Base-by-base conservation (phyloP, 1,140 invertebrate species). In the Musca domestica region DNA sequence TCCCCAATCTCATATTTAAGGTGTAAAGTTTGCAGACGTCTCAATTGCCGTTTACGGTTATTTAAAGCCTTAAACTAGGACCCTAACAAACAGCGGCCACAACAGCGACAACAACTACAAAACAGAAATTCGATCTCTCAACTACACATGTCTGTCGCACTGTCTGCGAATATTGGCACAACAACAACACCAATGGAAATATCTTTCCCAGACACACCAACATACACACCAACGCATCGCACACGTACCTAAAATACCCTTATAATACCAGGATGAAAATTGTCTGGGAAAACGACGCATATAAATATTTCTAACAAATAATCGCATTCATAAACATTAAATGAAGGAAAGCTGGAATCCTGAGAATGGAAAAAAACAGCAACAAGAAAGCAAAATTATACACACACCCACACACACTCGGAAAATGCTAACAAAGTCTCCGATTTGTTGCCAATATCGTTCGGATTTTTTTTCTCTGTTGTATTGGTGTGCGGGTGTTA, bases 21-120 rank as follows among this genome's bases (percentile, higher is more conserved):
- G 67, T 69, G 27, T 52, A 69, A 69, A 69, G 67, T 69, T 69
- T 69, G 63, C 67, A 69, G 67, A 69, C 67, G 67, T 69, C 67
- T 69, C 67, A 69, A 69, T 69, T 69, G 67, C 67, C 61, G 56
- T 69, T 69, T 64, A 54, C 67, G 63, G 34, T 69, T 69, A 69
- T 69, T 69, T 69, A 69, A 64, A 69, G 56, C 56, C 46, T 15
- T 63, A 64, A 63, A 63, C 67, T 58, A 51, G 51, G 34, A 61
- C 34, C 7, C 17, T 61, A 61, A 12, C 34, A 41, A 41, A 12
- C 34, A 12, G 10, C 34, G 10, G 10, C 4, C 5, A 10, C 34
- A 41, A 7, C 34, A 9, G 10, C 34, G 12, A 41, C 34, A 7
- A 41, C 34, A 41, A 41, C 3, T n/a, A 30, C 3, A 30, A 9